Percentiles rank a stretch among this genome's conserved stretches.
Evolutionary conservation across 1,140 invertebrate species (phyloP).

Genomic region (Bombus turneri): DNA sequence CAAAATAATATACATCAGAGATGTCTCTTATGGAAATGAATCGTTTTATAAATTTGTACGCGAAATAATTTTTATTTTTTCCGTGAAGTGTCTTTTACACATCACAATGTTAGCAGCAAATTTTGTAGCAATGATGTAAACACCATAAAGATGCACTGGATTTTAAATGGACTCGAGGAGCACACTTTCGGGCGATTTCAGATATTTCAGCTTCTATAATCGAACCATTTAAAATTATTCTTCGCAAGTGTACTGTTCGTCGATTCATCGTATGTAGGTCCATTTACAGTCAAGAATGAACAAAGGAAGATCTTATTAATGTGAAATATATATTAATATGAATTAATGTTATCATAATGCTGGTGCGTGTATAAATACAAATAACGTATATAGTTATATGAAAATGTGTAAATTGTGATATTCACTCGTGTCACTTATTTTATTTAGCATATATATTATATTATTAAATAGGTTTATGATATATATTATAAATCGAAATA

Average conservation of each 20-base stretch:
- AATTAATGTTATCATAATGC: slow-evolving; percentile 51
- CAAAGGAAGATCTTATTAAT: slow-evolving; percentile 47
- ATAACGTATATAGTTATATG: slow-evolving; percentile 37
- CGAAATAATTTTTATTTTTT: not conserved
- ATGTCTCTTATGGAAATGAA: not conserved
- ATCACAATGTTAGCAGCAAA: slow-evolving; percentile 44
- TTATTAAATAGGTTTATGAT: slow-evolving; percentile 13
- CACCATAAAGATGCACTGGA: slow-evolving; percentile 66
- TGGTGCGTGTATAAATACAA: slow-evolving; percentile 44
- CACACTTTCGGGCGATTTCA: slow-evolving; percentile 62
- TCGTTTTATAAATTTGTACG: not conserved
- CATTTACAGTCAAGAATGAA: slow-evolving; percentile 43
- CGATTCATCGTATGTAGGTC: slow-evolving; percentile 44
- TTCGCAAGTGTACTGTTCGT: slow-evolving; percentile 47
- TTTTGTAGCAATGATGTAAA: slow-evolving; percentile 62
- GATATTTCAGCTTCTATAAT: slow-evolving; percentile 55
- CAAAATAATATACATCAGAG: not conserved
- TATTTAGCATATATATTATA: slow-evolving; percentile 31
- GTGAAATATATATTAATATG: slow-evolving; percentile 54
- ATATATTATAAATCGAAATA: slow-evolving; percentile 50
- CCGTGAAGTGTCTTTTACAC: not conserved
- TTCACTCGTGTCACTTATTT: slow-evolving; percentile 40
- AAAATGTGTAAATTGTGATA: slow-evolving; percentile 59
- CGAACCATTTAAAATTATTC: slow-evolving; percentile 55
- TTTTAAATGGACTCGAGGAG: slow-evolving; percentile 64